Conservation (phyloP, 2,797 vertebrate species). For the Staurois parvus region DNA sequence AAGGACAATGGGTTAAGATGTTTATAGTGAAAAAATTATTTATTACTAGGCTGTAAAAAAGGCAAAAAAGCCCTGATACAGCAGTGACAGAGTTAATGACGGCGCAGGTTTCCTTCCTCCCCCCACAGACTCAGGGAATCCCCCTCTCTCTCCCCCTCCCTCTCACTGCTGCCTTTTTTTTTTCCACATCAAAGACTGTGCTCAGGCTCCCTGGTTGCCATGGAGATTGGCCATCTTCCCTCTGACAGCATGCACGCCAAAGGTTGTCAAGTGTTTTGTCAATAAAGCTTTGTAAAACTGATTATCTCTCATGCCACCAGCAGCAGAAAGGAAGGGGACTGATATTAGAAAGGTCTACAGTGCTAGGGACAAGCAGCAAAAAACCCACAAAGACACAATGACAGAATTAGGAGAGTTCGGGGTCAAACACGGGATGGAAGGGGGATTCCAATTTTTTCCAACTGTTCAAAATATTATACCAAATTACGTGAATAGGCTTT, state of each 20-base stretch:
- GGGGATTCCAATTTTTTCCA: not conserved
- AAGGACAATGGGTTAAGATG: not conserved
- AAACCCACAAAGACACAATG: not conserved
- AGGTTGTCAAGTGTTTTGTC: conserved; percentile 54
- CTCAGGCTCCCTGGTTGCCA: conserved; percentile 65
- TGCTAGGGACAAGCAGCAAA: not conserved
- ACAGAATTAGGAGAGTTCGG: not conserved
- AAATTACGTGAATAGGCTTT: no score
- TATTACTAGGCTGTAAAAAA: not conserved
- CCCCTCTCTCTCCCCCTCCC: conserved; percentile 4
- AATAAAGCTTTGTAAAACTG: conserved; percentile 59
- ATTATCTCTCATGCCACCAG: conserved; percentile 27
- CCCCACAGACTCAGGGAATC: conserved; percentile 32
- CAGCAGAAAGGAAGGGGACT: not conserved
- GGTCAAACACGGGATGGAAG: not conserved
- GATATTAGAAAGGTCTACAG: not conserved
- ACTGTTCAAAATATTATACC: no score
- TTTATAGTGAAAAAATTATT: not conserved
- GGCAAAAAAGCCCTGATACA: not conserved
- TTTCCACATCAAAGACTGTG: conserved; percentile 52
- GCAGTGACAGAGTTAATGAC: conserved; percentile 46
- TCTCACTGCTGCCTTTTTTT: conserved; percentile 15
- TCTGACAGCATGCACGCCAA: conserved; percentile 32
- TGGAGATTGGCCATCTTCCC: conserved; percentile 61
- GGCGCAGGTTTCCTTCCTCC: conserved; percentile 29